Conservation (phyloP, 2,888 invertebrate species). For the Psylliodes chrysocephalus region DNA sequence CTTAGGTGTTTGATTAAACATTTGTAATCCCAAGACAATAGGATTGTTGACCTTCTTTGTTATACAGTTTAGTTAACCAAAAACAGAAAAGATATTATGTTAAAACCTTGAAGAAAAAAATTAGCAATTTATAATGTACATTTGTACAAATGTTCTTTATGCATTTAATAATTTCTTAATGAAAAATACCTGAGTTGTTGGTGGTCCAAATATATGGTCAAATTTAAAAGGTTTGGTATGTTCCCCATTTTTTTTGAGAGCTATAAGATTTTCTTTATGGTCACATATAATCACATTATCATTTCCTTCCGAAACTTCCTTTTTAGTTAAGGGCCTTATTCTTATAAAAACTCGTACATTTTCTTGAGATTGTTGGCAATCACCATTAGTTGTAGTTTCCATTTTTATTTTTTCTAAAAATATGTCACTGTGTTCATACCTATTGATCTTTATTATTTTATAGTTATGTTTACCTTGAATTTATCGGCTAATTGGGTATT, state of each 20-base stretch:
- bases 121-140: slow-evolving; percentile 34
- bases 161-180: not conserved
- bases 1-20: not conserved
- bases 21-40: not conserved
- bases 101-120: slow-evolving; percentile 10
- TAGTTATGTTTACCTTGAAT: slow-evolving; percentile 27
- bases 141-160: not conserved
- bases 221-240: slow-evolving; percentile 86
- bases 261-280: slow-evolving; percentile 79
- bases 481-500: slow-evolving; percentile 13
- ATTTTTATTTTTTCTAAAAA: slow-evolving; percentile 42
- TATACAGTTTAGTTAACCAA: slow-evolving; percentile 21
- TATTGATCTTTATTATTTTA: slow-evolving; percentile 10
- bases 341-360: slow-evolving; percentile 97
- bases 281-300: slow-evolving; percentile 82
- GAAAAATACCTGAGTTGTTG: slow-evolving; percentile 78
- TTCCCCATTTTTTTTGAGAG: slow-evolving; percentile 79
- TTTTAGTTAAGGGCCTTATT: slow-evolving; percentile 90
- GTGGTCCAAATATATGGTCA: slow-evolving; percentile 91
- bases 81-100: not conserved
- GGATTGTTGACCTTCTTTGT: slow-evolving; percentile 16
- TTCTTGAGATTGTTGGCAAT: slow-evolving; percentile 66
- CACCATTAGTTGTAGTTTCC: slow-evolving; percentile 41
- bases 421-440: not conserved
- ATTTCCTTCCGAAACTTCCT: slow-evolving; percentile 79